phyloP scores from a whole-genome alignment of 2,888 invertebrate species.

The Limnephilus lunatus region DNA sequence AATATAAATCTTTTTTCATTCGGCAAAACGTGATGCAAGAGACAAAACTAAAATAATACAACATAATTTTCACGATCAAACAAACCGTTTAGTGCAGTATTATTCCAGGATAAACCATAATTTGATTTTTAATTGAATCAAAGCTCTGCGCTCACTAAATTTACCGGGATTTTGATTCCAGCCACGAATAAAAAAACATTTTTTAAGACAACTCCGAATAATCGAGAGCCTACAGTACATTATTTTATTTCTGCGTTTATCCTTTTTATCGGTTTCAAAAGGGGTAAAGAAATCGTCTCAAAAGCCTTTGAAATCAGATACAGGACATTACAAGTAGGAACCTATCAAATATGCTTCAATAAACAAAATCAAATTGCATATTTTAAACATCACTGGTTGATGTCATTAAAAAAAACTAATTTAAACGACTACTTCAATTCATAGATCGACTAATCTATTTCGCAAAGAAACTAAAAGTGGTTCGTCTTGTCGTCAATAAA shows the following conservation, averaged over 20 bases:
- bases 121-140: not conserved
- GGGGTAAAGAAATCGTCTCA: not conserved
- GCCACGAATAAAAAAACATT: not conserved
- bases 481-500: slow-evolving; percentile 31
- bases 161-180: too few species aligned
- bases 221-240: not conserved
- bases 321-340: not conserved
- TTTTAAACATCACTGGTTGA: not conserved
- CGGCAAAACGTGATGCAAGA: too few species aligned
- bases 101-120: too few species aligned
- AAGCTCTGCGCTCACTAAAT: too few species aligned
- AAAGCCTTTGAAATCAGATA: not conserved
- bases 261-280: not conserved
- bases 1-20: too few species aligned
- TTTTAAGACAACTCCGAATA: not conserved
- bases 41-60: too few species aligned
- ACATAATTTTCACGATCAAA: too few species aligned
- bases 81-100: too few species aligned
- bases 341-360: not conserved
- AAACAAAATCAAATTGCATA: not conserved
- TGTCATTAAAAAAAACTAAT: slow-evolving; percentile 12
- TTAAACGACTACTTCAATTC: slow-evolving; percentile 5
- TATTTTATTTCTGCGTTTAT: not conserved
- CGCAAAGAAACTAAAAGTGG: slow-evolving; percentile 39
- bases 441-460: slow-evolving; percentile 20